phyloP scores from a whole-genome alignment of 1,140 invertebrate species.

The Drosophila burlai region DNA sequence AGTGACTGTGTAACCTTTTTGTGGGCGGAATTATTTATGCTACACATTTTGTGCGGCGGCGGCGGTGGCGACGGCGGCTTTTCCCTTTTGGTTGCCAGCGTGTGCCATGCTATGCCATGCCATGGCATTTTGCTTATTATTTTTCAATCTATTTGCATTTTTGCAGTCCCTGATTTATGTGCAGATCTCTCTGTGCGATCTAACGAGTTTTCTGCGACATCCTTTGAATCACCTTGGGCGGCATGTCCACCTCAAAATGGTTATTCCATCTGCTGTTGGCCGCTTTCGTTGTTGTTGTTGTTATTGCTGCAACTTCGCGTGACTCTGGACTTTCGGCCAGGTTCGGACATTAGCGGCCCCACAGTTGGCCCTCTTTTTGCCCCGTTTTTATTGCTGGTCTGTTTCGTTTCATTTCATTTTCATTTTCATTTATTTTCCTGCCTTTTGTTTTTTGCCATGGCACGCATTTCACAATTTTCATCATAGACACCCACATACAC shows the following conservation, averaged over 20 bases:
- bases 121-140: conserved; percentile 65
- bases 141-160: conserved; percentile 79
- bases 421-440: conserved; percentile 32
- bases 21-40: conserved; percentile 82
- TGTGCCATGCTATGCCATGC: conserved; percentile 30
- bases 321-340: conserved; percentile 73
- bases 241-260: conserved; percentile 41
- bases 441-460: conserved; percentile 39
- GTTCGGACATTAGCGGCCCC: conserved; percentile 61
- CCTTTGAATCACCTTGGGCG: conserved; percentile 60
- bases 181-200: conserved; percentile 29
- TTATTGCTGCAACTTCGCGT: conserved; percentile 73
- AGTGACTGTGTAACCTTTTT: conserved; percentile 81
- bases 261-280: conserved; percentile 6
- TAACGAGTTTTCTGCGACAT: conserved; percentile 44
- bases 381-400: conserved; percentile 48
- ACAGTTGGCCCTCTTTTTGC: conserved; percentile 20
- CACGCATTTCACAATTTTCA: conserved; percentile 75
- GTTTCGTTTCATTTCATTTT: conserved; percentile 49
- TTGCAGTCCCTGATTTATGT: conserved; percentile 59
- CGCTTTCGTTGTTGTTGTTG: conserved; percentile 30
- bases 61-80: conserved; percentile 25
- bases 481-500: conserved; percentile 44
- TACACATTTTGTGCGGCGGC: conserved; percentile 60
- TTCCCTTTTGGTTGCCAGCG: conserved; percentile 36